Conservation (phyloP, 2,113 vertebrate genomes). For the Leucoraja erinaceus region DNA sequence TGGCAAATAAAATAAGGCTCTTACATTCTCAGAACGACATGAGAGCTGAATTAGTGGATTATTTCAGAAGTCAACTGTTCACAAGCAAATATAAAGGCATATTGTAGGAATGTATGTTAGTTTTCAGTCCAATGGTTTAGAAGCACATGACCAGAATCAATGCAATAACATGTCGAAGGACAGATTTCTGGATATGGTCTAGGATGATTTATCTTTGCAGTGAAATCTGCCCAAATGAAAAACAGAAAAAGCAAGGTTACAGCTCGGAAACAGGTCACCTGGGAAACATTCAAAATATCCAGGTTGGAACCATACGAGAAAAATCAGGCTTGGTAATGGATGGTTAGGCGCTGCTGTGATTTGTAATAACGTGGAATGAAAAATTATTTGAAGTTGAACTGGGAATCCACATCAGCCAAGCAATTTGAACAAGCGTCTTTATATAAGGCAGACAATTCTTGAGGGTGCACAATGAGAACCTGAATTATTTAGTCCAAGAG, state of each 20-base stretch:
- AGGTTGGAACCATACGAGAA: background rate
- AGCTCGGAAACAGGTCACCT: background rate
- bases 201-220: background rate
- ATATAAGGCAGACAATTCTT: background rate
- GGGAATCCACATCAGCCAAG: background rate
- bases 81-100: background rate
- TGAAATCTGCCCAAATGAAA: background rate
- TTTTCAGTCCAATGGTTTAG: background rate
- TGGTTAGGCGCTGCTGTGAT: background rate
- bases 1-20: background rate
- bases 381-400: background rate
- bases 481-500: background rate
- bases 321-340: background rate
- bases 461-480: background rate
- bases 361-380: background rate
- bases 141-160: background rate
- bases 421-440: background rate
- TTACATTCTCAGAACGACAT: background rate
- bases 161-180: background rate
- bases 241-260: background rate
- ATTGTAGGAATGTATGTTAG: background rate
- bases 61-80: background rate
- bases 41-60: background rate
- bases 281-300: background rate
- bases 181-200: background rate